Base-by-base conservation (phyloP, 1,140 invertebrate species). In the Drosophila orena region DNA sequence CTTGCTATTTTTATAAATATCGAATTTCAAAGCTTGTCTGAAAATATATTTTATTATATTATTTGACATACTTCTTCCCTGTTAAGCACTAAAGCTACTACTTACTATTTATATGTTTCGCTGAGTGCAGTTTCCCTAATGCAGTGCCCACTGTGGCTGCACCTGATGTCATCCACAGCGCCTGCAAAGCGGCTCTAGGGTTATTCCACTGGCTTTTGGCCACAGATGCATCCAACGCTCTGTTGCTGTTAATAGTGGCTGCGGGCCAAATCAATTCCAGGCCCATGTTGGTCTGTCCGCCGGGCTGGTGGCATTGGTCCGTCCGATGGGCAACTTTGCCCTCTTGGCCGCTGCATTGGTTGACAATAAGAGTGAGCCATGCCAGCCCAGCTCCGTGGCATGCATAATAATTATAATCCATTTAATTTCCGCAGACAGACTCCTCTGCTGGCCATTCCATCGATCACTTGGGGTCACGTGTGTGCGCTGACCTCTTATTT, bases 391-490 rank as follows among this genome's bases (percentile, higher is more conserved):
- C 38, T 15, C 68, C 40, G 46, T 68, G 65, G 62, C 66, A 50
- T 77, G 84, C 79, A 89, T 79, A 89, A 88, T 89, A 89, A 88
- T 88, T 88, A 88, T 84, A 88, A 88, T 88, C 84, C 84, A 88
- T 88, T 88, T 88, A 72, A 84, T 88, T 89, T 80, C 40, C 69
- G 53, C 30, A 30, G 30, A 10, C 55, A 57, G 59, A 74, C 71
- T 74, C 81, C 78, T 74, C 49, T 50, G 60, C 47, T 52, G 58
- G 79, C 83, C 88, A 88, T 88, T 73, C 84, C 83, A 88, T 88
- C 84, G 83, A 88, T 88, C 83, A 88, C 88, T 79, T 5, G 50
- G 71, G 84, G 84, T 88, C 84, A 88, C 73, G 72, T 88, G 84
- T 88, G 84, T 88, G 76, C 77, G 84, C 77, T 88, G 84, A 88